These are phyloP conservation scores for Rhamnusium bicolor DNA, from an alignment of 2,888 invertebrate genomes.

Conservation along the genomic window DNA sequence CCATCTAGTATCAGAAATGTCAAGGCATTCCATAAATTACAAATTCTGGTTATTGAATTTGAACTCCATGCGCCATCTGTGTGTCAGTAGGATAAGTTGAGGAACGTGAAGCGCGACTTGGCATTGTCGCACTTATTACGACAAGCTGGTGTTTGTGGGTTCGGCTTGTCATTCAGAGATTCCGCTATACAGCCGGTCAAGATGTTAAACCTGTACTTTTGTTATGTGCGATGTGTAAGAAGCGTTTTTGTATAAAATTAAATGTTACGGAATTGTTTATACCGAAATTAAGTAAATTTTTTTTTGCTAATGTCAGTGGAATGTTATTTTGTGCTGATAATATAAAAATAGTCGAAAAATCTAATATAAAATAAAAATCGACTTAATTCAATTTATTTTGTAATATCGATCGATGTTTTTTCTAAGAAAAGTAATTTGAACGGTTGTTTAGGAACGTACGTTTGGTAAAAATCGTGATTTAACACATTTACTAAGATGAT, in stretches of 20 bases:
- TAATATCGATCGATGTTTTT: background rate
- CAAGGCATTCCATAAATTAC: conserved; percentile 42
- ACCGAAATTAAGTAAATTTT: conserved; percentile 58
- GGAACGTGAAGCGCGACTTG: background rate
- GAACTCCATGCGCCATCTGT: conserved; percentile 23
- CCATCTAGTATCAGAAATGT: conserved; percentile 58
- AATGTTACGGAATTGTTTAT: too few relatives aligned
- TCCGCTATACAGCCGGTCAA: conserved; percentile 45
- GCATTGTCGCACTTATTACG: background rate
- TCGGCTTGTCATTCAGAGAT: background rate
- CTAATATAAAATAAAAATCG: background rate
- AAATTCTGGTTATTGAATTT: background rate
- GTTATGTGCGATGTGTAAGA: too few relatives aligned
- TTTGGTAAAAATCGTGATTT: background rate
- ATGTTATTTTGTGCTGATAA: background rate
- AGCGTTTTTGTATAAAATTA: too few relatives aligned
- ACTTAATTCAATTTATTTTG: background rate
- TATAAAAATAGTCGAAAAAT: background rate
- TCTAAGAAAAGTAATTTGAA: background rate
- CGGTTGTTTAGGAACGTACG: background rate
- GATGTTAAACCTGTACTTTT: too few relatives aligned
- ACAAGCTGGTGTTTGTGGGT: background rate
- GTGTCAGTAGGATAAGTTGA: background rate
- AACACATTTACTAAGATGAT: too few relatives aligned
- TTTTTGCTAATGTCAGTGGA: background rate